These are phyloP conservation scores for Tachina fera DNA, from an alignment of 2,888 invertebrate species.

Conservation along the genomic window DNA sequence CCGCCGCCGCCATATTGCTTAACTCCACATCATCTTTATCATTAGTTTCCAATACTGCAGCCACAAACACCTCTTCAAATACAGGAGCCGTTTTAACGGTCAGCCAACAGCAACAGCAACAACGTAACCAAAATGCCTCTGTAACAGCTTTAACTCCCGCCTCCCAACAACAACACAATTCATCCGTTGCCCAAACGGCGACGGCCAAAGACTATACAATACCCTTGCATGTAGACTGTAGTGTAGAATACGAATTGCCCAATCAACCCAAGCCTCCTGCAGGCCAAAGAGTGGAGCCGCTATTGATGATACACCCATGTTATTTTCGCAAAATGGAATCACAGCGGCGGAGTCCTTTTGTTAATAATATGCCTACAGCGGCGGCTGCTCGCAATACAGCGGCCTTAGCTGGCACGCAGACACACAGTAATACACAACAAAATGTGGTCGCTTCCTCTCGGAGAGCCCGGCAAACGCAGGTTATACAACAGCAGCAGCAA, in stretches of 20 bases:
- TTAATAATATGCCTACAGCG: constrained; percentile 89
- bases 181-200: constrained; percentile 49
- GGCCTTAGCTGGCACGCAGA: constrained; percentile 74
- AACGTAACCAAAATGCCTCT: constrained; percentile 72
- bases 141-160: constrained; percentile 72
- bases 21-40: constrained; percentile 68
- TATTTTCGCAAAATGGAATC: constrained; percentile 94
- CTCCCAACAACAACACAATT: constrained; percentile 76
- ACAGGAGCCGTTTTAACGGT: constrained; percentile 68
- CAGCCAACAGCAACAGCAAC: constrained; percentile 67
- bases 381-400: constrained; percentile 83
- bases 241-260: constrained; percentile 95
- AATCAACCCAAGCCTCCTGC: constrained; percentile 94
- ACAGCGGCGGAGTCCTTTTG: constrained; percentile 91
- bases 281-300: constrained; percentile 91
- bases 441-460: constrained; percentile 73
- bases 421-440: constrained; percentile 72
- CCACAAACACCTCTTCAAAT: constrained; percentile 73
- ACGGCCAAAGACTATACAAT: constrained; percentile 89
- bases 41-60: constrained; percentile 66
- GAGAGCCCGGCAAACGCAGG: constrained; percentile 74
- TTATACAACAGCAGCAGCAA: constrained; percentile 74
- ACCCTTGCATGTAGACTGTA: constrained; percentile 94
- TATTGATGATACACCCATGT: constrained; percentile 95
- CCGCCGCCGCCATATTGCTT: constrained; percentile 71